Evolutionary conservation across 2,888 invertebrate species (phyloP).

Genomic region (Leucophenga maculata): DNA sequence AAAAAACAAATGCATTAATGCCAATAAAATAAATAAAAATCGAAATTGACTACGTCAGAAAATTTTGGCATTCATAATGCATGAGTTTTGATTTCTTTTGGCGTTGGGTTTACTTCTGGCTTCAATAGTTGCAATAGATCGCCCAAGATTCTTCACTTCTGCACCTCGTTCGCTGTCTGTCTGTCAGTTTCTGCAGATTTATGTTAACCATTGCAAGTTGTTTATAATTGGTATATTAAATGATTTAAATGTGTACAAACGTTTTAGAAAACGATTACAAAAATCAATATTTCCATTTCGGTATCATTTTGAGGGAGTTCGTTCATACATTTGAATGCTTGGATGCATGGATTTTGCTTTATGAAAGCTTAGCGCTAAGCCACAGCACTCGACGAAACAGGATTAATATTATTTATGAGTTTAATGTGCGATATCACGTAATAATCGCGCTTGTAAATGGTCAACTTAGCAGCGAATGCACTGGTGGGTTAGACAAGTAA

Average conservation of each 20-base stretch:
- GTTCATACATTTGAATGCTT: not conserved
- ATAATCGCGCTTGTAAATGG: slow-evolving; percentile 65
- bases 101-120: slow-evolving; percentile 33
- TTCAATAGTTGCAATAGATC: not conserved
- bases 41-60: slow-evolving; percentile 65
- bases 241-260: slow-evolving; percentile 67
- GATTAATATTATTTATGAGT: slow-evolving; percentile 63
- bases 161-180: not conserved
- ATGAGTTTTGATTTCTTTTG: slow-evolving; percentile 63
- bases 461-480: slow-evolving; percentile 44
- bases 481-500: not conserved
- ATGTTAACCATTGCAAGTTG: slow-evolving; percentile 69
- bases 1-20: slow-evolving; percentile 55
- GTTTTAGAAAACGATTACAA: slow-evolving; percentile 53
- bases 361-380: not conserved
- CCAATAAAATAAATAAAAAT: slow-evolving; percentile 65
- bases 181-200: slow-evolving; percentile 54
- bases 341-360: no score
- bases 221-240: slow-evolving; percentile 72
- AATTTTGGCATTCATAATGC: slow-evolving; percentile 68
- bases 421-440: slow-evolving; percentile 62
- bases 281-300: slow-evolving; percentile 55
- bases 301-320: slow-evolving; percentile 19
- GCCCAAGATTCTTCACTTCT: not conserved
- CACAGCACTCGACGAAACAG: slow-evolving; percentile 42